phyloP scores from a whole-genome alignment of 1,140 invertebrate species.

The Pseudomyrmex concolor region DNA sequence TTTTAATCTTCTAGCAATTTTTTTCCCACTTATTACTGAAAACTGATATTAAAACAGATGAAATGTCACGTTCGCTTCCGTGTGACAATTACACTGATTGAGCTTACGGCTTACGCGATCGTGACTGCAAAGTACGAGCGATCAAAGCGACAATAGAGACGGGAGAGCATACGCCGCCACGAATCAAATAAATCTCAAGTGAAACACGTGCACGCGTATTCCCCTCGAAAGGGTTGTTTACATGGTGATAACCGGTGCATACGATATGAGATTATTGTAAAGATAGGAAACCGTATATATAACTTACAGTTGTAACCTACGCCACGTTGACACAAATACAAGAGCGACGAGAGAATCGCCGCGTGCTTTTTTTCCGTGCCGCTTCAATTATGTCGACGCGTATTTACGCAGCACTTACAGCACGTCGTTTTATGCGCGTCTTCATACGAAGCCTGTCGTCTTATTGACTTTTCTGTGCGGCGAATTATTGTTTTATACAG shows the following conservation, averaged over 20 bases:
- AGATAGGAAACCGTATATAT: conserved; percentile 67
- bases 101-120: background rate
- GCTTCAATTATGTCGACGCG: conserved; percentile 63
- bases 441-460: background rate
- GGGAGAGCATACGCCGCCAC: background rate
- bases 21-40: background rate
- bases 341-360: conserved; percentile 42
- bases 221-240: conserved; percentile 74
- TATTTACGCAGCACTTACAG: conserved; percentile 71
- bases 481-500: background rate
- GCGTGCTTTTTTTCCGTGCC: conserved; percentile 45
- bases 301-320: conserved; percentile 62
- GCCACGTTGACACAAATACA: conserved; percentile 40
- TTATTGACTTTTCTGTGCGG: conserved; percentile 25
- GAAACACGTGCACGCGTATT: conserved; percentile 48
- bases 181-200: conserved; percentile 62
- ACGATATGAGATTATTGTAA: conserved; percentile 76
- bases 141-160: conserved; percentile 27
- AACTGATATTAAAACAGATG: background rate
- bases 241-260: conserved; percentile 72
- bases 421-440: conserved; percentile 21
- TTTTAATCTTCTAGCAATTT: conserved; percentile 18
- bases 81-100: conserved; percentile 18
- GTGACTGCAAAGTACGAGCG: conserved; percentile 20
- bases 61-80: background rate